Evolutionary conservation across 2,888 invertebrate species (phyloP).

Genomic region (Philereme vetulata): DNA sequence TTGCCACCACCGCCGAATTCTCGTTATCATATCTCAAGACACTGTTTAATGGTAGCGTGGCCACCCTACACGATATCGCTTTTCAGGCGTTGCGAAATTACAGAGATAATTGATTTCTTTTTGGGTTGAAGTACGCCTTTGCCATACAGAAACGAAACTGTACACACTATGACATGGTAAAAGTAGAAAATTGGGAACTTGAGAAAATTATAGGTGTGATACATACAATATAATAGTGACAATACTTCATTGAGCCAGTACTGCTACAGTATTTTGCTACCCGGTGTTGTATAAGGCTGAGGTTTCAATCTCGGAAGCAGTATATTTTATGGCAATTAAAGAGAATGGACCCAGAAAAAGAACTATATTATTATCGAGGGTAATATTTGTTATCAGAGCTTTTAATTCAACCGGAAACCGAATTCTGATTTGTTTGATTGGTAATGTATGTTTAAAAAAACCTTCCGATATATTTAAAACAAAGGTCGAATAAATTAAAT

Average conservation of each 20-base stretch:
- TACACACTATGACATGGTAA: too few relatives aligned
- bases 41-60: conserved; percentile 52
- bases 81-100: conserved; percentile 66
- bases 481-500: conserved; percentile 21
- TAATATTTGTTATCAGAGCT: conserved; percentile 36
- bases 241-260: not conserved
- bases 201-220: not conserved
- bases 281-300: not conserved
- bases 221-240: not conserved
- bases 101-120: conserved; percentile 61
- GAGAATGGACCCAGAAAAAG: conserved; percentile 42
- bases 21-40: conserved; percentile 54
- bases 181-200: not conserved
- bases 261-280: not conserved
- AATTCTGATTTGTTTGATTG: conserved; percentile 26
- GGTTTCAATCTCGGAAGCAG: conserved; percentile 44
- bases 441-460: conserved; percentile 23
- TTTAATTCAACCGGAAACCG: conserved; percentile 38
- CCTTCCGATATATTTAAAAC: conserved; percentile 30
- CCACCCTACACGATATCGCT: conserved; percentile 57
- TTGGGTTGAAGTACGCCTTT: conserved; percentile 45
- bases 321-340: conserved; percentile 59
- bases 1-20: conserved; percentile 35
- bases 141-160: not conserved
- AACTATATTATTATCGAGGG: conserved; percentile 31